These are phyloP conservation scores for Perca schrenkii DNA, from an alignment of 2,113 vertebrate species.

Conservation along the genomic window DNA sequence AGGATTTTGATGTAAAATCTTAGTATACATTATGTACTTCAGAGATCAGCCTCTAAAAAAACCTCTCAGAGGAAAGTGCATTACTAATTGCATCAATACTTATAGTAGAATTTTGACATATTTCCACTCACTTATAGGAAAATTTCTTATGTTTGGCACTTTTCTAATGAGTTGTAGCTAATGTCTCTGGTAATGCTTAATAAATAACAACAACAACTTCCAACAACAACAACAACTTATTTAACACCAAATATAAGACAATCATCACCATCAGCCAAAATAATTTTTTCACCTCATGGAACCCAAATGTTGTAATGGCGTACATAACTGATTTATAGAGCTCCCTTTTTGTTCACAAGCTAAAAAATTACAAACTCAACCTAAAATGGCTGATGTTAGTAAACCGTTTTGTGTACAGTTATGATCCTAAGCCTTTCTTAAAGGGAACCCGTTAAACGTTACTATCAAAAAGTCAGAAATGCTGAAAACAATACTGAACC, in stretches of 20 bases:
- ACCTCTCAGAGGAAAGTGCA: no score
- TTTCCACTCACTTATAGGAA: background rate
- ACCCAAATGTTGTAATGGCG: background rate
- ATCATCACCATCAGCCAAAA: no score
- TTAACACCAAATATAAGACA: background rate
- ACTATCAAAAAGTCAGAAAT: background rate
- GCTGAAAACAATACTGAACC: background rate
- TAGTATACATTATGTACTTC: background rate
- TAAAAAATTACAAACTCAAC: no score
- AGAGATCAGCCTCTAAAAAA: no score
- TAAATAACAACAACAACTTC: no score
- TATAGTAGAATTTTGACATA: no score
- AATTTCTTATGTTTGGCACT: background rate
- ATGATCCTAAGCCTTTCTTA: background rate
- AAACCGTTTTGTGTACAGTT: background rate
- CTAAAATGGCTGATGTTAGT: no score
- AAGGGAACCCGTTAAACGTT: background rate
- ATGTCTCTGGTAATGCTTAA: background rate
- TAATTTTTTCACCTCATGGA: no score
- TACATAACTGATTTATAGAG: background rate
- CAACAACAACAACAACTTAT: background rate
- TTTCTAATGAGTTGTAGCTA: background rate
- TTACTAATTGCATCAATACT: no score
- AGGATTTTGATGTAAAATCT: background rate
- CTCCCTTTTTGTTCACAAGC: no score